Conservation (phyloP, 2,113 vertebrate species). For the Thunnus thynnus region DNA sequence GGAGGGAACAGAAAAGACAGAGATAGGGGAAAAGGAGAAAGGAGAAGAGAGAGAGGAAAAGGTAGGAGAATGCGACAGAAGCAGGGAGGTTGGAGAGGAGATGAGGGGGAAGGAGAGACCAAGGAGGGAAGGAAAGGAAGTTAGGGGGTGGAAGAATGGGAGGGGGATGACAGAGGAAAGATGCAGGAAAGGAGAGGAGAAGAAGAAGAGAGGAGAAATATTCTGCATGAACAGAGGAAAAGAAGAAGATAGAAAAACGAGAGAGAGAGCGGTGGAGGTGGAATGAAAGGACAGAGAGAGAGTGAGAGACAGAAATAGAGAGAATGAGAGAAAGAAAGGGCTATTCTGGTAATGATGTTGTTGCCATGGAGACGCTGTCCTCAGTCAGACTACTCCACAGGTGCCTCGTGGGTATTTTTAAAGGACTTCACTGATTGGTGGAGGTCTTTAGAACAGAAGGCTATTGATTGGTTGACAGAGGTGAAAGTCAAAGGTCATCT, state of each 20-base stretch:
- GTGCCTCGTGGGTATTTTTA: conserved; percentile 70
- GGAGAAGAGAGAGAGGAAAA: background rate
- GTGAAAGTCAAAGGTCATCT: conserved; percentile 63
- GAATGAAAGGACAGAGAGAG: conserved; percentile 22
- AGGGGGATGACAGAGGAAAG: too few species aligned
- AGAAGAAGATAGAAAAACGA: conserved; percentile 1
- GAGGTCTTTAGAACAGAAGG: conserved; percentile 13
- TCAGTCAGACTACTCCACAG: conserved; percentile 72
- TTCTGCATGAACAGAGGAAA: conserved; percentile 19
- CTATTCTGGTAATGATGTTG: conserved; percentile 79
- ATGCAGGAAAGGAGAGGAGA: background rate
- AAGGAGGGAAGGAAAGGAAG: background rate
- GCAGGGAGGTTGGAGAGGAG: too few species aligned
- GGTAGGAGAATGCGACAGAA: background rate
- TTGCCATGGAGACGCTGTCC: conserved; percentile 76
- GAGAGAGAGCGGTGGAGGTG: conserved; percentile 15
- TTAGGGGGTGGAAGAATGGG: background rate
- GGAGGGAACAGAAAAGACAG: background rate
- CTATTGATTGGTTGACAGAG: conserved; percentile 39
- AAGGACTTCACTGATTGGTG: conserved; percentile 60
- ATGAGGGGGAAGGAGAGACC: background rate
- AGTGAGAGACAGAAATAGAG: conserved; percentile 63
- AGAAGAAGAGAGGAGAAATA: background rate
- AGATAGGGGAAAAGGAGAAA: background rate
- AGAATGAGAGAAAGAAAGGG: conserved; percentile 58